phyloP scores from a whole-genome alignment of 2,888 invertebrate species.

The Drosophila leonis region DNA sequence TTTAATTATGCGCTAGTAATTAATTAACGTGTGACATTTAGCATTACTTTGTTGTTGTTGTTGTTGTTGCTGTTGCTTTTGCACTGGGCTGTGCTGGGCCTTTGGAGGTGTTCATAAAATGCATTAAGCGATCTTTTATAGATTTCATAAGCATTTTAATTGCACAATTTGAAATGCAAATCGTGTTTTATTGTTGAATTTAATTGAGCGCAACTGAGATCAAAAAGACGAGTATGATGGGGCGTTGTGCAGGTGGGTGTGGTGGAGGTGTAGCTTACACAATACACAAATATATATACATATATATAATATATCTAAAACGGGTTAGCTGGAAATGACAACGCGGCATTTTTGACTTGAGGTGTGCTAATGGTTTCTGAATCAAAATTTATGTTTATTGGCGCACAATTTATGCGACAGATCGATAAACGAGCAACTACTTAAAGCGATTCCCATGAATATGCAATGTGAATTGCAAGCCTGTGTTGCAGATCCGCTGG shows the following conservation, averaged over 20 bases:
- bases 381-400: conserved; percentile 72
- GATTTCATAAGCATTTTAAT: conserved; percentile 81
- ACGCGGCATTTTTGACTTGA: conserved; percentile 53
- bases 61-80: conserved; percentile 9
- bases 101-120: conserved; percentile 65
- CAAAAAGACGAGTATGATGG: conserved; percentile 37
- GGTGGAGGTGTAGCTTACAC: conserved; percentile 13
- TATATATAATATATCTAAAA: conserved; percentile 13
- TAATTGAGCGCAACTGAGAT: conserved; percentile 74
- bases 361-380: conserved; percentile 76
- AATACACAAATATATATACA: background rate
- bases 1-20: conserved; percentile 53
- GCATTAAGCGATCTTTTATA: conserved; percentile 77
- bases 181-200: conserved; percentile 76
- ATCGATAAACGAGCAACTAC: conserved; percentile 13
- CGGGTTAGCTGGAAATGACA: conserved; percentile 49
- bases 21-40: conserved; percentile 74
- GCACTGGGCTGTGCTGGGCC: conserved; percentile 1
- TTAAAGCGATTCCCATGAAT: conserved; percentile 57
- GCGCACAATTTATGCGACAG: conserved; percentile 58
- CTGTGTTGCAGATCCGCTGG: conserved; percentile 28
- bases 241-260: conserved; percentile 6
- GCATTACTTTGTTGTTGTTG: conserved; percentile 47
- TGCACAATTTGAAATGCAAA: conserved; percentile 81
- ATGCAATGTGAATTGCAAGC: conserved; percentile 53